Conservation (phyloP, 2,797 vertebrate species). For the Eidolon dupreanum region DNA sequence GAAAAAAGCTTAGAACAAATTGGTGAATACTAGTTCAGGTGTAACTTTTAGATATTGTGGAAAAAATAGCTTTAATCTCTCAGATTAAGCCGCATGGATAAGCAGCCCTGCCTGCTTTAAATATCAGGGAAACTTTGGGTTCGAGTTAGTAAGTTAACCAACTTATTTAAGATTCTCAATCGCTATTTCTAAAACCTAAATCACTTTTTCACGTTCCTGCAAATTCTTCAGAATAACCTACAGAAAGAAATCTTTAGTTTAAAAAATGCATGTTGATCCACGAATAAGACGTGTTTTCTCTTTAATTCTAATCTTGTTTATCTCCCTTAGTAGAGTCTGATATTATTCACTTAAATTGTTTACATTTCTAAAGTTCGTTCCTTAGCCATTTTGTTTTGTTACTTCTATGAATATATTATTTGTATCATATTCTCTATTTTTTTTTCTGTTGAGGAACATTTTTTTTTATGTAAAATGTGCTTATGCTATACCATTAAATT, state of each 20-base stretch:
- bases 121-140: constrained; percentile 21
- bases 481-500: background rate
- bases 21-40: constrained; percentile 39
- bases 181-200: constrained; percentile 45
- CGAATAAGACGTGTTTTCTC: background rate
- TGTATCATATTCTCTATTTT: constrained; percentile 20
- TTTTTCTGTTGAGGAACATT: background rate
- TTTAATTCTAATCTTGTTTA: constrained; percentile 10
- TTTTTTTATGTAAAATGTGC: constrained; percentile 19
- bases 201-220: background rate
- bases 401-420: constrained; percentile 10
- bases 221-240: constrained; percentile 29
- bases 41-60: background rate
- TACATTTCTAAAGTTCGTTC: background rate
- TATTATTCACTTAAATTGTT: background rate
- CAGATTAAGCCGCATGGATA: background rate
- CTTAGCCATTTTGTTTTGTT: background rate
- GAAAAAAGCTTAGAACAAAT: constrained; percentile 34
- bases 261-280: background rate
- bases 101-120: constrained; percentile 26
- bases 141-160: constrained; percentile 28
- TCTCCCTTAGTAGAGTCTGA: constrained; percentile 21
- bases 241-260: constrained; percentile 42
- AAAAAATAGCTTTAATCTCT: background rate
- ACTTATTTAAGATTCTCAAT: constrained; percentile 33